Percentiles rank a stretch among this genome's conserved stretches.
phyloP scores from a whole-genome alignment of 1,140 invertebrate genomes.

The Tetragonula clypearis region DNA sequence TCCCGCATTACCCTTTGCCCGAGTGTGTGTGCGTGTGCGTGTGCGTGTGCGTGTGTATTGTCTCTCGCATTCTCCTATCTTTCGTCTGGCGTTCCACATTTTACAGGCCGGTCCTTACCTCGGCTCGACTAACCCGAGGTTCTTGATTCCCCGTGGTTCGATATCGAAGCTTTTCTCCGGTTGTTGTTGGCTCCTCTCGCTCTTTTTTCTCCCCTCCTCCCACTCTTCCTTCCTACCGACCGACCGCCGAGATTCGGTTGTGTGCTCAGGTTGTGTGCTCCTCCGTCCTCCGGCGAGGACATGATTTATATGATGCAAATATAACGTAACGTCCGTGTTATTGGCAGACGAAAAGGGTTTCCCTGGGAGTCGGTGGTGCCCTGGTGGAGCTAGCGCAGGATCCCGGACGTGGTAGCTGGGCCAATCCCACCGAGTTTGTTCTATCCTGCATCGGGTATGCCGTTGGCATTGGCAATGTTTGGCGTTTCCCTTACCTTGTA shows the following conservation, averaged over 20 bases:
- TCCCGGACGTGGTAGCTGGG: slow-evolving; percentile 86
- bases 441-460: slow-evolving; percentile 91
- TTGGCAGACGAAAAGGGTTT: slow-evolving; percentile 72
- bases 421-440: slow-evolving; percentile 87
- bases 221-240: background rate
- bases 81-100: background rate
- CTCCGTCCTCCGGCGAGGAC: background rate
- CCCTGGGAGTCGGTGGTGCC: slow-evolving; percentile 68
- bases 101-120: background rate
- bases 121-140: background rate
- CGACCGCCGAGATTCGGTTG: background rate
- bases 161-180: slow-evolving; percentile 9
- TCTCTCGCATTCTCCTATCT: background rate
- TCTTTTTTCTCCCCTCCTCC: background rate
- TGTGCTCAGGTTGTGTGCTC: background rate
- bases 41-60: background rate
- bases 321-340: slow-evolving; percentile 59
- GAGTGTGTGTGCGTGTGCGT: too few species aligned
- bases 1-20: background rate
- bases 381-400: slow-evolving; percentile 61
- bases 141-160: background rate
- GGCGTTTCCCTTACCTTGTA: slow-evolving; percentile 93
- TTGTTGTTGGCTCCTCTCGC: background rate
- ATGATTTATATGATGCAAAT: slow-evolving; percentile 65
- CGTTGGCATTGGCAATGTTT: slow-evolving; percentile 94